Conservation (phyloP, 2,113 vertebrate genomes). For the Nanorana parkeri region DNA sequence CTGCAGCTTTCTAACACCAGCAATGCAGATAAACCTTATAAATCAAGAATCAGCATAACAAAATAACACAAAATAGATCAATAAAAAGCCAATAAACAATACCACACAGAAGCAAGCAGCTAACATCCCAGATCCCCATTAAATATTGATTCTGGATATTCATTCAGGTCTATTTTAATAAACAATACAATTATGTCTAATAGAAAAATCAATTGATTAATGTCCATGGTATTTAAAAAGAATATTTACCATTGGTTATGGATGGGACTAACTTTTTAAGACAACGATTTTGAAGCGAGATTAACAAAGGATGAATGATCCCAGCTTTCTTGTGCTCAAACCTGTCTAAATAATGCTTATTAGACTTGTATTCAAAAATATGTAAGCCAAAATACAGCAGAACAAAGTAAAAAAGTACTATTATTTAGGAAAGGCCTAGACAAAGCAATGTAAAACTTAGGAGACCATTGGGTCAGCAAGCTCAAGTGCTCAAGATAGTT, state of each 20-base stretch:
- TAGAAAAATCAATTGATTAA: slow-evolving; percentile 59
- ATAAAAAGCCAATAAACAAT: not conserved
- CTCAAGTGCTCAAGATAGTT: too few species aligned
- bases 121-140: not conserved
- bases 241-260: slow-evolving; percentile 49
- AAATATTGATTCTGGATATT: slow-evolving; percentile 47
- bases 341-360: too few species aligned
- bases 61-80: not conserved
- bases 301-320: too few species aligned
- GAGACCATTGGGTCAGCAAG: too few species aligned
- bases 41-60: not conserved
- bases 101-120: not conserved
- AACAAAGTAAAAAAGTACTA: too few species aligned
- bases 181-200: slow-evolving; percentile 54
- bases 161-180: slow-evolving; percentile 55
- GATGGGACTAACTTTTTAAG: slow-evolving; percentile 44
- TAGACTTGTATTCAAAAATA: too few species aligned
- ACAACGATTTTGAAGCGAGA: slow-evolving; percentile 44
- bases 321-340: too few species aligned
- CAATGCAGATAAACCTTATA: not conserved
- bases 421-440: too few species aligned
- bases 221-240: slow-evolving; percentile 57
- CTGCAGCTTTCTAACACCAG: not conserved
- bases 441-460: too few species aligned
- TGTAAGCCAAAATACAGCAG: too few species aligned